Conservation (phyloP, 2,113 vertebrate species). For the Seriola quinqueradiata region DNA sequence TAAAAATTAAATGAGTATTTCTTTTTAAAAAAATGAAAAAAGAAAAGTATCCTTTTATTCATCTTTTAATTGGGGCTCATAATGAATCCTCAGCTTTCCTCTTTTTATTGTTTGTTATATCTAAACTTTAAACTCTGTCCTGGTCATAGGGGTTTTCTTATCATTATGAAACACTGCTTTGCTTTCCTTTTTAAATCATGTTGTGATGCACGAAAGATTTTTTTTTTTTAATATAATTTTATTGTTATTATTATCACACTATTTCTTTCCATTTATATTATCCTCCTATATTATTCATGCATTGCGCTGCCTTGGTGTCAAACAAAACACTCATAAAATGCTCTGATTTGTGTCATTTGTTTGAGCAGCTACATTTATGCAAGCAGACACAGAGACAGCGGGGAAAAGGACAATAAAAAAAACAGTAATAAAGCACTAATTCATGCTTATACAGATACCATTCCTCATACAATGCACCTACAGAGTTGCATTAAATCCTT, state of each 20-base stretch:
- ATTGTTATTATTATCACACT: too few species aligned
- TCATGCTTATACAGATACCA: slow-evolving; percentile 15
- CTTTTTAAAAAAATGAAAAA: not conserved
- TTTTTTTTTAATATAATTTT: not conserved
- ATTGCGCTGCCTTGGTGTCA: not conserved
- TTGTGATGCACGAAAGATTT: too few species aligned
- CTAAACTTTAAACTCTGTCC: not conserved
- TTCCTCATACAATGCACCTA: slow-evolving; percentile 44
- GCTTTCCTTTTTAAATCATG: too few species aligned
- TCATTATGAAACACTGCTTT: too few species aligned
- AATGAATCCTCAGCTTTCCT: not conserved
- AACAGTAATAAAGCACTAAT: not conserved
- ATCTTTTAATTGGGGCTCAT: not conserved
- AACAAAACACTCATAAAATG: not conserved
- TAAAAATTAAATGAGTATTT: not conserved
- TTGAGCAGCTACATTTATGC: not conserved
- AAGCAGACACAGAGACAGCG: not conserved
- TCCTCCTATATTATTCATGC: not conserved
- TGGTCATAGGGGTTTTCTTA: too few species aligned
- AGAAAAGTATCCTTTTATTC: not conserved
- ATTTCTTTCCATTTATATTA: too few species aligned
- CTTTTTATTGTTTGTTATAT: not conserved
- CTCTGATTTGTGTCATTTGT: not conserved
- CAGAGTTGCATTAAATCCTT: slow-evolving; percentile 46
- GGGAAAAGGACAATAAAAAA: slow-evolving; percentile 2